Conservation (phyloP, 1,140 invertebrate species). For the Diachasma alloeum region DNA sequence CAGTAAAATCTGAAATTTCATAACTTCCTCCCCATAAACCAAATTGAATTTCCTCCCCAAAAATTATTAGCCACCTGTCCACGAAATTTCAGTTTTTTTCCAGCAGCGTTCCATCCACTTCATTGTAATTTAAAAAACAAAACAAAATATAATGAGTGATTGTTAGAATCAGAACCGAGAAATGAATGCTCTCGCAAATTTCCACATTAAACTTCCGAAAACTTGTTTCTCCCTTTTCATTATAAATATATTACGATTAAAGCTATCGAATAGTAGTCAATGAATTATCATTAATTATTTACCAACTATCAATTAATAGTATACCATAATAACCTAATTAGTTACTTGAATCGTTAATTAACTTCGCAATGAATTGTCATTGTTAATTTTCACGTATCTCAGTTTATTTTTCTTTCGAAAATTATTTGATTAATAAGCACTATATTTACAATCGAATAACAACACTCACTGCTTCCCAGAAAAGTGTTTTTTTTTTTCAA, state of each 20-base stretch:
- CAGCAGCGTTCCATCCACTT: neutral
- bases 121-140: neutral
- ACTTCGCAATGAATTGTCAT: neutral
- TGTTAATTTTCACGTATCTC: conserved; percentile 1
- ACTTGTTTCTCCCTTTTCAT: conserved; percentile 9
- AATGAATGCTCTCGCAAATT: conserved; percentile 1
- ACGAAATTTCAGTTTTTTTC: no score
- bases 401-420: conserved; percentile 39
- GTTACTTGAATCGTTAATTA: neutral
- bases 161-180: conserved; percentile 20
- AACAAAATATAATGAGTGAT: conserved; percentile 5
- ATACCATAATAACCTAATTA: neutral
- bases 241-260: conserved; percentile 51
- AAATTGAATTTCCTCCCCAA: no score
- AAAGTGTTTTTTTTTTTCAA: conserved; percentile 28
- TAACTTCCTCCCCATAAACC: no score
- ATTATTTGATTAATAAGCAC: conserved; percentile 50
- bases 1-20: no score
- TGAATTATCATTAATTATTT: conserved; percentile 4
- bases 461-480: conserved; percentile 41
- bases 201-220: conserved; percentile 38
- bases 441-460: conserved; percentile 62
- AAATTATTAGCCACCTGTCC: no score
- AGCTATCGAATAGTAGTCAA: conserved; percentile 53
- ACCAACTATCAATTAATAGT: neutral